Evolutionary conservation across 1,140 invertebrate genomes (phyloP).

Genomic region (Phortica variegata): DNA sequence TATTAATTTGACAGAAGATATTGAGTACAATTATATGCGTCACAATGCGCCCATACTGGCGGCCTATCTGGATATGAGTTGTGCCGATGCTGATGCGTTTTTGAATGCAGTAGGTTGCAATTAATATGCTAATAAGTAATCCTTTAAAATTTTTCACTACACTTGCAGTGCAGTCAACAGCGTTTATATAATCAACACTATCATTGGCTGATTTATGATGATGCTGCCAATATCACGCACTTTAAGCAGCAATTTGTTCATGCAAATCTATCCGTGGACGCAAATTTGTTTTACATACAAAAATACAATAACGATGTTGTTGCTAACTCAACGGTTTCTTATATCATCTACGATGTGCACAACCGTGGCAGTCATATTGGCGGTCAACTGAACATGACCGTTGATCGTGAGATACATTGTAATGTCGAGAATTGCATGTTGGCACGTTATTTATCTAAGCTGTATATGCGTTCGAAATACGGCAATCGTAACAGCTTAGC

Average conservation of each 20-base stretch:
- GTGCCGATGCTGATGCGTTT: slow-evolving; percentile 13
- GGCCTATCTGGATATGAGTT: slow-evolving; percentile 40
- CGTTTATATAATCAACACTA: slow-evolving; percentile 45
- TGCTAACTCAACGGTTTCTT: slow-evolving; percentile 3
- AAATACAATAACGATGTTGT: neutral
- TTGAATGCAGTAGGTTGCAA: slow-evolving; percentile 20
- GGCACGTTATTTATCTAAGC: slow-evolving; percentile 23
- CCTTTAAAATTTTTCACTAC: neutral
- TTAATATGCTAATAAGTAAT: neutral
- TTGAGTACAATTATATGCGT: slow-evolving; percentile 27
- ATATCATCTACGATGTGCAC: slow-evolving; percentile 38
- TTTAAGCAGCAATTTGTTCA: slow-evolving; percentile 5
- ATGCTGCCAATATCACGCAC: slow-evolving; percentile 2
- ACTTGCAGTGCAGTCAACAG: slow-evolving; percentile 22
- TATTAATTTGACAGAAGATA: neutral
- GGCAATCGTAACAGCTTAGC: slow-evolving; percentile 32
- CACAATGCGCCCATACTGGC: slow-evolving; percentile 31
- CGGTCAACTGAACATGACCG: slow-evolving; percentile 40
- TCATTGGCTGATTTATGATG: slow-evolving; percentile 40
- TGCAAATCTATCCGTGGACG: slow-evolving; percentile 40
- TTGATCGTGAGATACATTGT: slow-evolving; percentile 30
- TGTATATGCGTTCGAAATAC: slow-evolving; percentile 32
- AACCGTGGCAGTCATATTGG: slow-evolving; percentile 46
- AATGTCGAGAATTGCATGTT: slow-evolving; percentile 7
- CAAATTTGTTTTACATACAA: slow-evolving; percentile 31